phyloP scores from a whole-genome alignment of 1,140 invertebrate genomes.

The Brevipalpus yothersi region DNA sequence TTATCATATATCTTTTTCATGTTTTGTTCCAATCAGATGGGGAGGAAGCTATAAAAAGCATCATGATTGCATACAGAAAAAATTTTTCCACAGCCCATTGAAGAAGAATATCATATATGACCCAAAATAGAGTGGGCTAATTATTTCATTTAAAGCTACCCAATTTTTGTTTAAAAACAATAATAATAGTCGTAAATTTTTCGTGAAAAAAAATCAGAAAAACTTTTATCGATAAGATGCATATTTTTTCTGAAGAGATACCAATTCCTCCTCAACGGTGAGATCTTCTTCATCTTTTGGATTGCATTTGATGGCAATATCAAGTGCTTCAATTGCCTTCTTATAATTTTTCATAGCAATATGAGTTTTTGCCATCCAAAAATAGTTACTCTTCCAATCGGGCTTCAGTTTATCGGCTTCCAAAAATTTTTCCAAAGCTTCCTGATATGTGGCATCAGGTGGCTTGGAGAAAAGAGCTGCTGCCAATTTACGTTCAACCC shows the following conservation, averaged over 20 bases:
- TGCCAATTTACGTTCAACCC: conserved; percentile 44
- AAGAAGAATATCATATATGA: too few species aligned
- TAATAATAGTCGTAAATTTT: too few species aligned
- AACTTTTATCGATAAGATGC: neutral
- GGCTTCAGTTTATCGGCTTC: neutral
- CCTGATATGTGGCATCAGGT: conserved; percentile 33
- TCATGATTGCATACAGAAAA: too few species aligned
- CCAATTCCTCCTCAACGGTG: neutral
- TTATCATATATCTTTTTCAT: too few species aligned
- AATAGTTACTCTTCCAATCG: conserved; percentile 3
- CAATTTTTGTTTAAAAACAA: too few species aligned
- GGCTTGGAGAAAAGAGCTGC: conserved; percentile 39
- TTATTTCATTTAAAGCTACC: too few species aligned
- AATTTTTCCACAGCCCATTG: too few species aligned
- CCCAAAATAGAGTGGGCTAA: too few species aligned
- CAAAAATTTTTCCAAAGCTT: conserved; percentile 23
- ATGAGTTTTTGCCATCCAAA: neutral
- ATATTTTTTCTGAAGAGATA: neutral
- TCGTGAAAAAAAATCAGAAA: too few species aligned
- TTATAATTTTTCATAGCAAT: neutral
- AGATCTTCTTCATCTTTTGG: neutral
- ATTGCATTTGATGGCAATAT: neutral
- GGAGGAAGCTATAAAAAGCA: too few species aligned
- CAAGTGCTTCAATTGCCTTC: neutral
- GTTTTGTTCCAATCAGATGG: too few species aligned